Conservation (phyloP, 2,888 invertebrate species). For the Catocala fraxini region DNA sequence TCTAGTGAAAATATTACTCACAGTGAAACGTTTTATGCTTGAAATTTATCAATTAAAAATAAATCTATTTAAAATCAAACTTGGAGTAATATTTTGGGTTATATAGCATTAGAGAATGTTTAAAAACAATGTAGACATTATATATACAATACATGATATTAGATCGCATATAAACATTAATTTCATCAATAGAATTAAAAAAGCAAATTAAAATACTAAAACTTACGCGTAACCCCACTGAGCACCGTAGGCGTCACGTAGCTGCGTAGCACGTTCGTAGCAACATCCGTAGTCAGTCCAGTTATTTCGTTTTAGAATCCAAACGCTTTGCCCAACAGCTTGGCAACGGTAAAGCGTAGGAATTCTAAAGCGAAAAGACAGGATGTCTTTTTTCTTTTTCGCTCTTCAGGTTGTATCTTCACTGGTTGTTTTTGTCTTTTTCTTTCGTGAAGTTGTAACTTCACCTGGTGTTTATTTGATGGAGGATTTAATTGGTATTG, state of each 20-base stretch:
- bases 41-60: background rate
- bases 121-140: no score
- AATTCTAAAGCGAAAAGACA: conserved; percentile 94
- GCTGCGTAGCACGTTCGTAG: conserved; percentile 45
- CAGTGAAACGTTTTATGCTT: background rate
- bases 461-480: conserved; percentile 13
- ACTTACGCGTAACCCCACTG: conserved; percentile 18
- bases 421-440: background rate
- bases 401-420: conserved; percentile 13
- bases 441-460: conserved; percentile 10
- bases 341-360: conserved; percentile 97
- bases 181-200: no score
- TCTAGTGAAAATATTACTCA: background rate
- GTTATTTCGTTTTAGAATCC: conserved; percentile 96
- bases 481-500: conserved; percentile 16
- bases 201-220: background rate
- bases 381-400: conserved; percentile 44
- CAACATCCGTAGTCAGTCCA: conserved; percentile 48
- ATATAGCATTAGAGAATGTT: no score
- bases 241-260: conserved; percentile 19
- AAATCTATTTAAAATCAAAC: background rate
- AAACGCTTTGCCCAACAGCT: conserved; percentile 96
- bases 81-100: no score
- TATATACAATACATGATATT: no score
- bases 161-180: no score